Evolutionary conservation across 2,797 vertebrate genomes (phyloP), one percentile per base, ranked within the genome.

Genomic region (Danio choprae): DNA sequence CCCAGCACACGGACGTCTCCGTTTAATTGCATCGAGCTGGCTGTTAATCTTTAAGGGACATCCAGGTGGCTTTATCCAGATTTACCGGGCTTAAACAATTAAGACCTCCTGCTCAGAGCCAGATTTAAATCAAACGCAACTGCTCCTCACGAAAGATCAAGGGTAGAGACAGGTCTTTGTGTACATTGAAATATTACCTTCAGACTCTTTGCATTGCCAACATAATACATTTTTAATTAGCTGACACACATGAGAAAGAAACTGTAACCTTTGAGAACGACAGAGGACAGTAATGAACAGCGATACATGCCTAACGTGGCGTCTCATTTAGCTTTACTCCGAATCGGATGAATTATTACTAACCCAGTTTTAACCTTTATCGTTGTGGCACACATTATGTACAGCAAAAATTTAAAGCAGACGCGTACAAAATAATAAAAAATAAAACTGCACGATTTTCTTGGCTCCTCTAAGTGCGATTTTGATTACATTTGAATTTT

Each of bases 141-240:
- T 12, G 12, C 50, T 75, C 22, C 71, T 51, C 40, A 55, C 12
- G 0, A 16, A 18, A 46, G 65, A 41, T 55, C 12, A 74, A 65
- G 50, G 50, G 16, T 43, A 18, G 38, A 62, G 22, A 29, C 44
- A 11, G 20, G 6, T 55, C 38, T 79, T 40, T 62, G 20, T 46
- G 10, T 22, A 59, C 29, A 16, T 46, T 63, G 72, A 70, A 79
- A 53, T 48, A 59, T 73, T 84, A 74, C 56, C 67, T 60, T 71
- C 56, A 40, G 36, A 46, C 9, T 51, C 43, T 40, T 59, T 68
- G 16, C 29, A 58, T 60, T 44, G 29, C 43, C 48, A 44, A 41
- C 41, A 6, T 81, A 76, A 72, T 83, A 56, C 40, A 83, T 81
- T 38, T 83, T 85, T 79, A 64, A 85, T 85, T 73, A 79, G 51